Evolutionary conservation across 2,888 invertebrate species (phyloP), one percentile per base, ranked within the genome.

Genomic region (Theretra japonica): DNA sequence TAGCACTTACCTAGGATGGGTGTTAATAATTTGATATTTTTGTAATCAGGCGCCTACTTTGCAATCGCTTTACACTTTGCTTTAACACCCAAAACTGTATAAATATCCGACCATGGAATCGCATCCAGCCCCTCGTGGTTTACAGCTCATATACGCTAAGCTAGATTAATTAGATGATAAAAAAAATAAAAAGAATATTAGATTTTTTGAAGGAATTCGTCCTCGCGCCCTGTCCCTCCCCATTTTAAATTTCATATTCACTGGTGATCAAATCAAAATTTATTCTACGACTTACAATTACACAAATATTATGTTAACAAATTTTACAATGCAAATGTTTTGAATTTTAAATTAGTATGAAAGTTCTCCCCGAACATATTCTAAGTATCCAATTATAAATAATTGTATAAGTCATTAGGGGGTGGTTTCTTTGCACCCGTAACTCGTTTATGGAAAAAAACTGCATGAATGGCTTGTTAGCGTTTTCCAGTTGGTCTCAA

Each of bases 381-480:
- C 80, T 82, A 82, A 88, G 82, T 83, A 80, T 81, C 83, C 89
- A 90, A 90, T 90, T 90, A 88, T 83, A 83, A 85, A 86, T 89
- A 89, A 88, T 88, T 89, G 86, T 84, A 73, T 77, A 79, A 83
- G 82, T 88, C 87, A 87, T 90, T 89, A 89, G 85, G 78, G 86
- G 85, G 83, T 77, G 84, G 82, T 86, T 90, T 86, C 86, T 88
- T 83, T 86, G 83, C 79, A 82, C 79, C 53, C 77, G 79, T 88
- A 90, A 89, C 86, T 88, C 80, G 86, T 87, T 90, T 89, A 89
- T 84, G 81, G 82, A 85, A 87, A 88, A 83, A 90, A 88, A 86
- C 82, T 87, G 81, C 86, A 86, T 90, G 90, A 91, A 91, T 90
- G 79, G 88, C 90, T 91, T 92, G 90, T 91, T 91, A 92, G 88